A percentile compares a stretch with the other conserved stretches of the same genome.
phyloP scores from a whole-genome alignment of 2,888 invertebrate species.

The Gastrophysa polygoni region DNA sequence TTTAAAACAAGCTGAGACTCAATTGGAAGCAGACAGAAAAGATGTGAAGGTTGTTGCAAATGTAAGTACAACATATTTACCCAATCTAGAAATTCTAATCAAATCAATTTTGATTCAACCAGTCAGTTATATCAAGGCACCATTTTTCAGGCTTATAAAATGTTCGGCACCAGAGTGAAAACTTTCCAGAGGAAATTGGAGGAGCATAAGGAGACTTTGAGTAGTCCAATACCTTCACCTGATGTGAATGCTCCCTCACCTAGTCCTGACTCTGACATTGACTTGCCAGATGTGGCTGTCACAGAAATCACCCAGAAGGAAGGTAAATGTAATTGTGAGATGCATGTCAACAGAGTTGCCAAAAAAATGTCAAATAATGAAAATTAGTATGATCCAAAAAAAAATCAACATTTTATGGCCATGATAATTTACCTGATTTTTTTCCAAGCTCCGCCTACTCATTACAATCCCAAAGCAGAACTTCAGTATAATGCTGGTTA shows the following conservation, averaged over 20 bases:
- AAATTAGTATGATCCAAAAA: too few relatives aligned
- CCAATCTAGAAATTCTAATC: too few relatives aligned
- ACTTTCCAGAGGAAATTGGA: conserved; percentile 84
- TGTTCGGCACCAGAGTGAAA: conserved; percentile 88
- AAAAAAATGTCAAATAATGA: too few relatives aligned
- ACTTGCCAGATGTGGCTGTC: conserved; percentile 64
- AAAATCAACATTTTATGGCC: too few relatives aligned
- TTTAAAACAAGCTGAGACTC: conserved; percentile 81
- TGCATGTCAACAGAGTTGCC: too few relatives aligned
- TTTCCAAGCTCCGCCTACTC: conserved; percentile 23
- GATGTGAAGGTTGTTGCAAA: conserved; percentile 96
- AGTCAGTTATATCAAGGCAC: too few relatives aligned
- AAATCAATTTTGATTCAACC: too few relatives aligned
- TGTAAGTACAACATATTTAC: conserved; percentile 67
- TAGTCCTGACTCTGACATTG: conserved; percentile 81
- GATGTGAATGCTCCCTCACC: conserved; percentile 75
- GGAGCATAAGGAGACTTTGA: conserved; percentile 75
- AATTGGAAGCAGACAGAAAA: conserved; percentile 87
- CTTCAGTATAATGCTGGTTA: conserved; percentile 55
- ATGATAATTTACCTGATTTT: too few relatives aligned
- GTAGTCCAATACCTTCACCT: conserved; percentile 73
- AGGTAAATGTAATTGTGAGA: conserved; percentile 22
- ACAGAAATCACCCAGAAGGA: conserved; percentile 17
- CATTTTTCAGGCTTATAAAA: conserved; percentile 89
- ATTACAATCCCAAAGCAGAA: conserved; percentile 35